Conservation (phyloP, 2,888 invertebrate genomes). For the Rhopalosiphum nymphaeae region DNA sequence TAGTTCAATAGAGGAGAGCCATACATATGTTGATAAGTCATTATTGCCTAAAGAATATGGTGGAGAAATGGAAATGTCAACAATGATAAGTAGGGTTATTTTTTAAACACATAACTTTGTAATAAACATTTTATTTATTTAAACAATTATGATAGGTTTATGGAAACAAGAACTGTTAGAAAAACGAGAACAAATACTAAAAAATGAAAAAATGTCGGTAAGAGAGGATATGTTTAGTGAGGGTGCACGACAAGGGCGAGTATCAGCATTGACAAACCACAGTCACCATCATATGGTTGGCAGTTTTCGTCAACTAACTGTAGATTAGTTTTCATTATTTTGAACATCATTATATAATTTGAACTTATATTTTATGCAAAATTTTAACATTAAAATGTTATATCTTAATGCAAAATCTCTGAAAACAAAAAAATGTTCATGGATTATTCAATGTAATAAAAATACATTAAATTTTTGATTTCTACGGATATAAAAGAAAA, state of each 20-base stretch:
- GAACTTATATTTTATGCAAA: conserved; percentile 41
- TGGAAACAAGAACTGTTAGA: conserved; percentile 69
- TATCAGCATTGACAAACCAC: conserved; percentile 77
- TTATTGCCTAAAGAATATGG: conserved; percentile 82
- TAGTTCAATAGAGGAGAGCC: conserved; percentile 75
- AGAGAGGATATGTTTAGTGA: conserved; percentile 73
- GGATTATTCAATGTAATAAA: conserved; percentile 37
- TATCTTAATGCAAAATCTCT: conserved; percentile 55
- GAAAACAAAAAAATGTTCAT: conserved; percentile 50
- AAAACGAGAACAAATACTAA: conserved; percentile 68
- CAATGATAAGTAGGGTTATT: conserved; percentile 75
- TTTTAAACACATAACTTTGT: conserved; percentile 38
- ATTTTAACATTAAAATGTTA: conserved; percentile 57
- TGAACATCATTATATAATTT: conserved; percentile 48
- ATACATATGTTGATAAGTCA: conserved; percentile 74
- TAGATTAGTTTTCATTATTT: conserved; percentile 74
- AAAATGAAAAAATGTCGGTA: conserved; percentile 69
- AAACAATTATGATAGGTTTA: conserved; percentile 67
- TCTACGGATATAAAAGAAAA: background rate
- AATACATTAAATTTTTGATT: background rate
- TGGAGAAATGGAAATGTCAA: conserved; percentile 78
- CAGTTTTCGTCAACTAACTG: conserved; percentile 83
- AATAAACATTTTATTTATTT: conserved; percentile 43
- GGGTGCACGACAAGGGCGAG: conserved; percentile 76
- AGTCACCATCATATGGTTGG: conserved; percentile 80